Conservation (phyloP, 2,888 invertebrate species). For the Lasioglossum lativentre region DNA sequence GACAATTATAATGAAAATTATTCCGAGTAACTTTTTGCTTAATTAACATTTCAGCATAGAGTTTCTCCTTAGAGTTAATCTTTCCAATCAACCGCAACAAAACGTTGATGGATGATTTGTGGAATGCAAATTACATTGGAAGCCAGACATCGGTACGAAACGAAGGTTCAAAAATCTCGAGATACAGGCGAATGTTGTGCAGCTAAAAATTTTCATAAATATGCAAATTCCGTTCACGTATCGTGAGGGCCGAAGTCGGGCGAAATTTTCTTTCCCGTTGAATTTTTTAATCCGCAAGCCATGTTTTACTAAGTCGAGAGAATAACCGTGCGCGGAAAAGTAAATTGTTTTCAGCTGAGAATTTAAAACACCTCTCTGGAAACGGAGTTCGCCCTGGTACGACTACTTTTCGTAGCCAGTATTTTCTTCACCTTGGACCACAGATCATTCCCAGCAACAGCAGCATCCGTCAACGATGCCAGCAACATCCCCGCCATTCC, state of each 20-base stretch:
- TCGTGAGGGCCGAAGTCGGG: constrained; percentile 5
- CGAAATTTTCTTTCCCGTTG: neutral
- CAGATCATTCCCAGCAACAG: constrained; percentile 42
- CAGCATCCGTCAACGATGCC: constrained; percentile 43
- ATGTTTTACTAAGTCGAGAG: neutral
- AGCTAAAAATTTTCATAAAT: constrained; percentile 7
- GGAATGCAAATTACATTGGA: neutral
- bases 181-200: neutral
- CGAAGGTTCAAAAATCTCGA: neutral
- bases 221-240: constrained; percentile 4
- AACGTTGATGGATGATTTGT: neutral
- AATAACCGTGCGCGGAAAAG: constrained; percentile 8
- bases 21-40: neutral
- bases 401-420: neutral
- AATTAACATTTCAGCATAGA: neutral
- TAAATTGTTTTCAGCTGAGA: constrained; percentile 27
- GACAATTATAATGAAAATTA: too few species aligned
- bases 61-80: neutral
- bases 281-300: constrained; percentile 26
- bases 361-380: constrained; percentile 1
- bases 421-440: constrained; percentile 37
- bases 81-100: neutral
- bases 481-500: constrained; percentile 43
- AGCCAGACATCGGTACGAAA: neutral
- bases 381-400: neutral